Percentiles rank a stretch among this genome's conserved stretches.
Evolutionary conservation across 1,140 invertebrate species (phyloP).

Genomic region (Telenomus remus): DNA sequence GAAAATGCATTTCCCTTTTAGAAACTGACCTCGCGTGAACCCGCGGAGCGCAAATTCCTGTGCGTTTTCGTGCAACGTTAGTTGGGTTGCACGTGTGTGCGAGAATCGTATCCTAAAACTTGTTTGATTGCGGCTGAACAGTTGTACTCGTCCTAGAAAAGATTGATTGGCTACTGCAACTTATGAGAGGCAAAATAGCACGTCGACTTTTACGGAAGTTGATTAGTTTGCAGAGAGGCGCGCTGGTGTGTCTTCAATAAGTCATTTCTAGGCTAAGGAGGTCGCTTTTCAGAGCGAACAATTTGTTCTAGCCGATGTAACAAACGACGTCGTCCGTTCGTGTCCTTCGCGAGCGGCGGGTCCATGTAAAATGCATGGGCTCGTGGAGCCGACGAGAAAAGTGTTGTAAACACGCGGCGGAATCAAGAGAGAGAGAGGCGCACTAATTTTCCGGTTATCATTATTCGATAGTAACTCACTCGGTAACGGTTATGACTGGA

Average conservation of each 20-base stretch:
- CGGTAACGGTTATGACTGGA: slow-evolving; percentile 29
- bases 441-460: slow-evolving; percentile 30
- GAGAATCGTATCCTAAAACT: slow-evolving; percentile 18
- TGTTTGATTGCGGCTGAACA: background rate
- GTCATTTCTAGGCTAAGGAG: background rate
- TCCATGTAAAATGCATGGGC: slow-evolving; percentile 1
- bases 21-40: slow-evolving; percentile 3
- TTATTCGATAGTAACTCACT: slow-evolving; percentile 15
- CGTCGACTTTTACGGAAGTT: slow-evolving; percentile 36
- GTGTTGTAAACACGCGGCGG: background rate
- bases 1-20: slow-evolving; percentile 22
- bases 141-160: slow-evolving; percentile 18
- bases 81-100: background rate
- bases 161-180: slow-evolving; percentile 11
- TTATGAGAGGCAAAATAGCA: slow-evolving; percentile 23
- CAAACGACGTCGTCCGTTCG: slow-evolving; percentile 2
- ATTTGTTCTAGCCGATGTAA: slow-evolving; percentile 5
- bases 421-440: slow-evolving; percentile 2
- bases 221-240: slow-evolving; percentile 2
- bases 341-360: background rate
- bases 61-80: background rate
- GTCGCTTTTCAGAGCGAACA: background rate
- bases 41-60: background rate
- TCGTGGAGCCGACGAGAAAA: slow-evolving; percentile 9
- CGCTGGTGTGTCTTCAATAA: background rate